phyloP scores from a whole-genome alignment of 2,888 invertebrate species.

The Glaucopsyche alexis region DNA sequence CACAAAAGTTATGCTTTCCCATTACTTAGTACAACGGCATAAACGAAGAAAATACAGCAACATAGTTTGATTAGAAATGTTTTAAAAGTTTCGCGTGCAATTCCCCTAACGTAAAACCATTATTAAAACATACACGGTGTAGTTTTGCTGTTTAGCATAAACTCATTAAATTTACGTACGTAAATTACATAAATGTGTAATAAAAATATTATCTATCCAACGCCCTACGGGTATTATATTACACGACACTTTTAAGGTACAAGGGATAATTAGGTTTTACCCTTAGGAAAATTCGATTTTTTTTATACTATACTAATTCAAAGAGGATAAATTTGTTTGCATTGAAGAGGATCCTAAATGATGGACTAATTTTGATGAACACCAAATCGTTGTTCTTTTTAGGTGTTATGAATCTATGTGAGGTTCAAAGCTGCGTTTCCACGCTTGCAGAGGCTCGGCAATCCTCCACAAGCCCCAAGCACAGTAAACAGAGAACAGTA shows the following conservation, averaged over 20 bases:
- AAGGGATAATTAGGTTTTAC: not conserved
- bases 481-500: no score
- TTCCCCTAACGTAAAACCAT: conserved; percentile 29
- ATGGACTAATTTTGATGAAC: no score
- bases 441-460: no score
- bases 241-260: conserved; percentile 21
- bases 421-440: no score
- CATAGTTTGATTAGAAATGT: conserved; percentile 9
- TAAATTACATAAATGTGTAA: conserved; percentile 71
- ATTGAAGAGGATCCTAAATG: no score
- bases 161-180: conserved; percentile 58
- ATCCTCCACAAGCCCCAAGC: no score
- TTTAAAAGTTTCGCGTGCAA: conserved; percentile 29
- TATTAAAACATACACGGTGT: conserved; percentile 46
- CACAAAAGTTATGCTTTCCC: not conserved
- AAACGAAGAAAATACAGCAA: not conserved
- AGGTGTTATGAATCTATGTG: no score
- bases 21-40: not conserved
- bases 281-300: not conserved
- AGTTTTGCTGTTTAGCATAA: conserved; percentile 68
- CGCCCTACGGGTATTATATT: conserved; percentile 35
- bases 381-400: no score
- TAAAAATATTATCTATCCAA: conserved; percentile 59
- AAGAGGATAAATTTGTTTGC: no score
- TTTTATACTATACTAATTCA: no score